These are phyloP conservation scores for Beroe forskalii DNA, from an alignment of 37 sponge, comb jelly and placozoan genomes.

Conservation along the genomic window DNA sequence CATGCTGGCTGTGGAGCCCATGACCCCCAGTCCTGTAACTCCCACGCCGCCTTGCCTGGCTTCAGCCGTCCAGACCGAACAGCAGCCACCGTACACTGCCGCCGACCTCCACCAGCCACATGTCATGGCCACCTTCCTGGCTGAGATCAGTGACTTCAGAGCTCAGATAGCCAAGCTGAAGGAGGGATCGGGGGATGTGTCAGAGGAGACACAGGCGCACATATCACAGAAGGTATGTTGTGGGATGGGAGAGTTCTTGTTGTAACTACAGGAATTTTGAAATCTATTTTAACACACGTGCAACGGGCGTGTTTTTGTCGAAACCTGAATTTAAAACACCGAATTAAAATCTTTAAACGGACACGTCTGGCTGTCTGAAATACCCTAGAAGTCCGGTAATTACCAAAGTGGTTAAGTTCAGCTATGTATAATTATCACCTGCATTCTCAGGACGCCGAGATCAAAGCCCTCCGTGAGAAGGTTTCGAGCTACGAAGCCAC, in stretches of 20 bases:
- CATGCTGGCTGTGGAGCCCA: neutral
- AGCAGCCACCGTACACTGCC: neutral
- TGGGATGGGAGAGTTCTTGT: too few species aligned
- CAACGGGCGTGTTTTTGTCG: too few species aligned
- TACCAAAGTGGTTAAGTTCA: neutral
- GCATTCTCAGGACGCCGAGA: conserved; percentile 22
- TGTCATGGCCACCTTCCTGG: conserved; percentile 26
- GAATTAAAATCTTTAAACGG: too few species aligned
- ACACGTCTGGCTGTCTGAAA: neutral
- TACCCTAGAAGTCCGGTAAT: neutral
- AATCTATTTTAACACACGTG: too few species aligned
- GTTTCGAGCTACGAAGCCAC: conserved; percentile 33
- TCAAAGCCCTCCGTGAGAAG: conserved; percentile 33
- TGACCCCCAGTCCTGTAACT: neutral
- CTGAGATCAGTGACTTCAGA: neutral
- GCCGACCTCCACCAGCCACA: conserved; percentile 39
- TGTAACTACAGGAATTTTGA: too few species aligned
- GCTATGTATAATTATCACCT: neutral
- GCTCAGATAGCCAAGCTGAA: neutral
- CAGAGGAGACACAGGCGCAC: conserved; percentile 9
- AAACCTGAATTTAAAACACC: too few species aligned
- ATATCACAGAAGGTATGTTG: conserved; percentile 23
- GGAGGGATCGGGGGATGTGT: neutral
- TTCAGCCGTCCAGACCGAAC: neutral
- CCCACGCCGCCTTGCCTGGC: neutral